Evolutionary conservation across 2,113 vertebrate species (phyloP).

Genomic region (Platycercus adscitus): DNA sequence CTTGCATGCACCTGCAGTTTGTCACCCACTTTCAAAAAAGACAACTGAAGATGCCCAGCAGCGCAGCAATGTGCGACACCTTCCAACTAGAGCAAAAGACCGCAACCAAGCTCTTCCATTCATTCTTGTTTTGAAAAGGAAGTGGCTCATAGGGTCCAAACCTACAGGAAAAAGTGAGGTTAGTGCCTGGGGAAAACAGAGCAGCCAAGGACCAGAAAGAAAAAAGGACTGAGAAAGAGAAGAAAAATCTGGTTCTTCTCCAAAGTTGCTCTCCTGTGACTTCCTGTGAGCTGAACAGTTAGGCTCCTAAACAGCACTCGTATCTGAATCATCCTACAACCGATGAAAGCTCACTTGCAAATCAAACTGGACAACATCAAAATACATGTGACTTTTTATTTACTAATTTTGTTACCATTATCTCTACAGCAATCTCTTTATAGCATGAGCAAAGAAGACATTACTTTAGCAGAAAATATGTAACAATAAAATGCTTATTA

Average conservation of each 20-base stretch:
- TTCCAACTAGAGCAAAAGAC: neutral
- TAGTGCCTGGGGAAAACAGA: neutral
- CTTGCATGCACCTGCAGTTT: neutral
- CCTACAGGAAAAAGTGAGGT: neutral
- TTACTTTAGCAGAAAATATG: neutral
- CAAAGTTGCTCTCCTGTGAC: neutral
- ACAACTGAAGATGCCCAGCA: neutral
- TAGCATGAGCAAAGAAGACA: neutral
- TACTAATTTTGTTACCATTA: neutral
- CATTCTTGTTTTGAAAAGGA: neutral
- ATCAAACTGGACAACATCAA: neutral
- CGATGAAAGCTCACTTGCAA: neutral
- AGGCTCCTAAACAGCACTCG: neutral
- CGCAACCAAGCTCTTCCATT: neutral
- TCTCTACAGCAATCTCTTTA: neutral
- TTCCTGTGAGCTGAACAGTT: neutral
- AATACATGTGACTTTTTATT: neutral
- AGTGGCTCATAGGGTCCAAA: neutral
- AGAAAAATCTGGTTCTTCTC: neutral
- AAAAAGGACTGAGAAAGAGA: neutral
- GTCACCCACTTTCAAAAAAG: neutral
- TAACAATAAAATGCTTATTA: conserved; percentile 36
- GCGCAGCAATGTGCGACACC: rapidly evolving
- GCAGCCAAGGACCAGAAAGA: neutral
- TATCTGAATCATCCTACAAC: neutral